These are phyloP conservation scores for Macrosteles quadrilineatus DNA, from an alignment of 1,140 invertebrate genomes.

Conservation along the genomic window DNA sequence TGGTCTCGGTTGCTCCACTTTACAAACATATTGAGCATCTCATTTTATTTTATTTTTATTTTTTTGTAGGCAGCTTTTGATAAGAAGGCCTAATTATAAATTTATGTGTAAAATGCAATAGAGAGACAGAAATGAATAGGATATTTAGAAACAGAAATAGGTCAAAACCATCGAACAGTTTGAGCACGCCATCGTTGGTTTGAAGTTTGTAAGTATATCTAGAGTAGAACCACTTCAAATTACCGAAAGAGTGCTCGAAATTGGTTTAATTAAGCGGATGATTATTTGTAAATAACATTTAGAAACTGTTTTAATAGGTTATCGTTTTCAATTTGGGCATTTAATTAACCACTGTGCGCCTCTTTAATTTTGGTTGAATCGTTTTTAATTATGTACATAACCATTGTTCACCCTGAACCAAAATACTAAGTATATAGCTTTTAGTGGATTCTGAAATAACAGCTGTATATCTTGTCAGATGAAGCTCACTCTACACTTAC, in stretches of 20 bases:
- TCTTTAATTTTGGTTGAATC: slow-evolving; percentile 16
- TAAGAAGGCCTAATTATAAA: slow-evolving; percentile 28
- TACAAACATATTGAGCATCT: slow-evolving; percentile 11
- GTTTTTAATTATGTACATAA: slow-evolving; percentile 21
- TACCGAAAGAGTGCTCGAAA: not conserved
- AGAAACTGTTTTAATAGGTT: slow-evolving; percentile 24
- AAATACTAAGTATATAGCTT: slow-evolving; percentile 34
- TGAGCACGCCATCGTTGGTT: not conserved
- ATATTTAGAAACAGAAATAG: slow-evolving; percentile 25
- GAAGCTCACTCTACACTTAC: slow-evolving; percentile 29
- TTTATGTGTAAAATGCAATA: slow-evolving; percentile 28
- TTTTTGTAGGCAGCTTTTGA: slow-evolving; percentile 27
- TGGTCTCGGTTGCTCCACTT: not conserved
- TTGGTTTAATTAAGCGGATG: not conserved
- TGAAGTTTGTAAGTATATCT: slow-evolving; percentile 6
- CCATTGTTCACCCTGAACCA: slow-evolving; percentile 16
- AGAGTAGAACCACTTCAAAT: not conserved
- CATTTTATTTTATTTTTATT: no score
- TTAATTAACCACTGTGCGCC: slow-evolving; percentile 13
- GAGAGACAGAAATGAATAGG: not conserved
- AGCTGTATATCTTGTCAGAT: slow-evolving; percentile 26
- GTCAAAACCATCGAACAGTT: slow-evolving; percentile 24
- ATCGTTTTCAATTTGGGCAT: slow-evolving; percentile 28
- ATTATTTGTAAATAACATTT: slow-evolving; percentile 26
- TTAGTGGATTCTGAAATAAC: slow-evolving; percentile 35